These are phyloP conservation scores for Drosophila emarginata DNA, from an alignment of 2,888 invertebrate genomes.

Conservation along the genomic window DNA sequence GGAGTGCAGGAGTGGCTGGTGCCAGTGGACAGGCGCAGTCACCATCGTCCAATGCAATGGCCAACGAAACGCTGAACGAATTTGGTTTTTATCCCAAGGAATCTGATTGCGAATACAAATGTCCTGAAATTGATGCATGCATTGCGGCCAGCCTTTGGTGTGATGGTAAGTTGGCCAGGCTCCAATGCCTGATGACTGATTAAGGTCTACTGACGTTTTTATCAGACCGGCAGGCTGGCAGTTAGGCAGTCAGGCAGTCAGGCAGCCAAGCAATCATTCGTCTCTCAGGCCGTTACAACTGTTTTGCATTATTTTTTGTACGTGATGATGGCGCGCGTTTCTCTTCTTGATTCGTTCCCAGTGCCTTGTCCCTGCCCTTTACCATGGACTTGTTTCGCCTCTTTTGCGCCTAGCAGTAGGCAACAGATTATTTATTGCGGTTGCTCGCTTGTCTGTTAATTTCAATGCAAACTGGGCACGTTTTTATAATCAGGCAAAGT, in stretches of 20 bases:
- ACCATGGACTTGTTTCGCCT: background rate
- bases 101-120: conserved; percentile 85
- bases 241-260: no score
- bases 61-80: conserved; percentile 82
- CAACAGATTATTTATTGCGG: conserved; percentile 71
- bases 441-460: conserved; percentile 65
- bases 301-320: conserved; percentile 48
- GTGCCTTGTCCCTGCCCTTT: background rate
- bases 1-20: conserved; percentile 49
- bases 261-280: background rate
- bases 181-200: conserved; percentile 40
- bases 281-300: background rate
- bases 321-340: conserved; percentile 53
- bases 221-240: conserved; percentile 11
- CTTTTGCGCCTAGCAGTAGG: conserved; percentile 47
- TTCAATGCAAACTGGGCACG: conserved; percentile 71
- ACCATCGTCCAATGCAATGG: conserved; percentile 45
- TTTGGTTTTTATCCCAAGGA: conserved; percentile 83
- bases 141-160: conserved; percentile 90
- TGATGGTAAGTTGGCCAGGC: conserved; percentile 84
- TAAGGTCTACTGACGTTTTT: conserved; percentile 4
- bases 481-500: conserved; percentile 74
- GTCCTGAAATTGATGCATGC: conserved; percentile 90
- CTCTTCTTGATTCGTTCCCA: background rate
- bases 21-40: conserved; percentile 33